Conservation (phyloP, 2,113 vertebrate species). For the Montifringilla adamsi region DNA sequence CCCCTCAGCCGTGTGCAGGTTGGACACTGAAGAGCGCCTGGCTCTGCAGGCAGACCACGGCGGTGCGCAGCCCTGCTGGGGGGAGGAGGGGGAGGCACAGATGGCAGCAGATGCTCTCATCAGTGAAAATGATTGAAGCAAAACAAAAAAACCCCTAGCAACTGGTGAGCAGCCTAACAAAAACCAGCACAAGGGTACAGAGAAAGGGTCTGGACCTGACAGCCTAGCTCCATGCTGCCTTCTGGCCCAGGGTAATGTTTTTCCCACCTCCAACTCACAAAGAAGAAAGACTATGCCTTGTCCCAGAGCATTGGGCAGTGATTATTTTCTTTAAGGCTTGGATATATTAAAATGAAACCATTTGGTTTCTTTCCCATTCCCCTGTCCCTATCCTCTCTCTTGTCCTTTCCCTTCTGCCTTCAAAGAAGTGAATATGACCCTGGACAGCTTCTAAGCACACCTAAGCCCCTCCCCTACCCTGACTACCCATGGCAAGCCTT, state of each 20-base stretch:
- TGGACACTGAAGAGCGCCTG: neutral
- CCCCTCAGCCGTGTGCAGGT: neutral
- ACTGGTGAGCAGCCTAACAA: slow-evolving; percentile 50
- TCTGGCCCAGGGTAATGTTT: neutral
- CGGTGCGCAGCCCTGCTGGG: fast-evolving
- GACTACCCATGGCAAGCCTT: neutral
- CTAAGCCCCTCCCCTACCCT: neutral
- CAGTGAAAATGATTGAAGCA: slow-evolving; percentile 50
- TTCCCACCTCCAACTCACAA: neutral
- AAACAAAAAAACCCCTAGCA: neutral
- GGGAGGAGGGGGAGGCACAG: slow-evolving; percentile 32
- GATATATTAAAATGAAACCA: neutral
- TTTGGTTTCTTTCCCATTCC: neutral
- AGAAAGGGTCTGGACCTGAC: neutral
- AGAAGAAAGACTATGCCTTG: neutral
- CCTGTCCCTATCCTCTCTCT: neutral
- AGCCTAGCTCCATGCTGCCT: neutral
- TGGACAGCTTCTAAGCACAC: fast-evolving
- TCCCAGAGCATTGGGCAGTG: neutral
- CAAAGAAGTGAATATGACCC: neutral
- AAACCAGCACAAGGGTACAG: neutral
- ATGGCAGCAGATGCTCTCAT: slow-evolving; percentile 66
- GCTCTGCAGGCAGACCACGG: neutral
- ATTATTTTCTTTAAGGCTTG: neutral
- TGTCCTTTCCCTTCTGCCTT: neutral